Base-by-base conservation (phyloP, 2,113 vertebrate species). In the Glaucomys volans region DNA sequence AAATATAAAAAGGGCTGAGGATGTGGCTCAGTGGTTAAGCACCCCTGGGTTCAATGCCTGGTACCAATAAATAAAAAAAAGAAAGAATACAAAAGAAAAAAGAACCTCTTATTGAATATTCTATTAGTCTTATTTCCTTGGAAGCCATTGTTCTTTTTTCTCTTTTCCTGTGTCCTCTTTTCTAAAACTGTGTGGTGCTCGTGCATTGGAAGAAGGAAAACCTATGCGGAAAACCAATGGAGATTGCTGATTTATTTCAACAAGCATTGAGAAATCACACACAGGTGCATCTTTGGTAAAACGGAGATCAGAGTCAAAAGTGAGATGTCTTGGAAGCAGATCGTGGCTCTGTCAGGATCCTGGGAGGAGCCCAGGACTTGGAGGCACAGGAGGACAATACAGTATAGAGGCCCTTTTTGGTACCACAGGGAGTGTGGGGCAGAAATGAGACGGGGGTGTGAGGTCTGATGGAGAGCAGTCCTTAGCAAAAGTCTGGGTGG, bases 121-220 rank as follows among this genome's bases (percentile, higher is more conserved):
- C n/a, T 59, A 5, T 57, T 47, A n/a, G 47, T 57, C 82, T 79
- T 72, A 59, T 72, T 72, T 95, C 50, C 30, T 93, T 86, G 44
- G 40, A 18, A 64, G 8, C 40, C 12, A 26, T 13, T 75, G 81
- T n/a, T 80, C 9, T 12, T 62, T 76, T 79, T 42, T 66, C 32
- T 79, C 11, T 37, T 69, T 67, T 67, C 9, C 14, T 4, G 44
- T 79, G 22, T 35, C 14, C 26, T 47, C 22, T 72, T 79, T 93
- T 44, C 30, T 37, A 47, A 89, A 64, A 52, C 52, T 32, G 20
- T 75, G 24, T 67, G 6, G 37, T 47, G 1, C 28, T 35, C 71
- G 5, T 71, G 50, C 47, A 84, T 59, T 24, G 40, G 6, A 13
- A 35, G 44, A 81, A 28, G 24, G 16, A 69, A 62, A 40, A 52